phyloP scores from a whole-genome alignment of 2,888 invertebrate species.

The Drosophila neonasuta region DNA sequence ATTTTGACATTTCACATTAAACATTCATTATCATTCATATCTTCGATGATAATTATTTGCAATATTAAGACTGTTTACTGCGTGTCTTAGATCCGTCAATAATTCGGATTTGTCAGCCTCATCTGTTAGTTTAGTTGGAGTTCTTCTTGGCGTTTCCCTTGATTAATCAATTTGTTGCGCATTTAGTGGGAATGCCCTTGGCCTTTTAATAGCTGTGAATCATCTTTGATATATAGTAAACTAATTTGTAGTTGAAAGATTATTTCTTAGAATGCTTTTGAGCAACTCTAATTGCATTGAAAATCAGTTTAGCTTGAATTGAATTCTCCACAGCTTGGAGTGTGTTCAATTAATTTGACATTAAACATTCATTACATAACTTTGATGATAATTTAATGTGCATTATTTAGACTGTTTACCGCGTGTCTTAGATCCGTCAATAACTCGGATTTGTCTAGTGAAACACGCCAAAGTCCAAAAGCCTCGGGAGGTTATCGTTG shows the following conservation, averaged over 20 bases:
- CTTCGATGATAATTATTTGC: slow-evolving; percentile 9
- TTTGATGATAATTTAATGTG: slow-evolving; percentile 9
- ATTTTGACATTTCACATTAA: slow-evolving; percentile 1
- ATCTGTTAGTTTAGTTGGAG: slow-evolving; percentile 6
- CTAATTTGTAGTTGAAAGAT: no score
- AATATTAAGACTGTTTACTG: slow-evolving; percentile 7
- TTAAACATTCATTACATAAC: not conserved
- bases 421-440: not conserved
- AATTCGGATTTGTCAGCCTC: slow-evolving; percentile 7
- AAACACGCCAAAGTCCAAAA: not conserved
- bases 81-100: not conserved
- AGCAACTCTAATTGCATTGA: no score
- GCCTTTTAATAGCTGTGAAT: not conserved
- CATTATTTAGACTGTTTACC: slow-evolving; percentile 10
- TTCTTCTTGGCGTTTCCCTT: not conserved
- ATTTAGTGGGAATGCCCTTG: not conserved
- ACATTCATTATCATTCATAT: not conserved
- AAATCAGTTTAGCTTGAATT: not conserved
- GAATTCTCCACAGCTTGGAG: not conserved
- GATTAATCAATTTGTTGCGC: slow-evolving; percentile 24
- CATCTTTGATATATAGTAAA: not conserved
- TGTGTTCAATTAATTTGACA: slow-evolving; percentile 21
- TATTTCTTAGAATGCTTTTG: no score
- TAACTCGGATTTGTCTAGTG: not conserved
- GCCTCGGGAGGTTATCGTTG: not conserved